A percentile compares a stretch with the other conserved stretches of the same genome.
Conservation (phyloP, 1,140 invertebrate species). For the Drosophila sulfurigaster region DNA sequence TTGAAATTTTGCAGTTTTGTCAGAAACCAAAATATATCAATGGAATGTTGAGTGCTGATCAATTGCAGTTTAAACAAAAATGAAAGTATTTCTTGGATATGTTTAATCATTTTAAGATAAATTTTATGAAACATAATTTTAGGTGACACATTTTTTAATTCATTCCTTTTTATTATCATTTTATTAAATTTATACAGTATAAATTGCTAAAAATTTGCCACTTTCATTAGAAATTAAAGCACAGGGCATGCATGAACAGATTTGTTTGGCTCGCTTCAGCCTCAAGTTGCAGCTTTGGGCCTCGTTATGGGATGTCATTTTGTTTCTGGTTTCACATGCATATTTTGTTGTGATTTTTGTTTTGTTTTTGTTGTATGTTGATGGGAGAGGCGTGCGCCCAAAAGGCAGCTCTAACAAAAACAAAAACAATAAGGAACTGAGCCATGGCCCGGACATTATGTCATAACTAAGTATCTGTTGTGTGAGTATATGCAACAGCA, state of each 20-base stretch:
- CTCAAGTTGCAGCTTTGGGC: neutral
- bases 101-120: too few species aligned
- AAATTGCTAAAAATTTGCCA: neutral
- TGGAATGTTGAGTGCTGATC: too few species aligned
- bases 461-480: conserved; percentile 47
- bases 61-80: too few species aligned
- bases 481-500: conserved; percentile 29
- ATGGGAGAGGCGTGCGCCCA: conserved; percentile 38
- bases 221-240: too few species aligned
- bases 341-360: neutral
- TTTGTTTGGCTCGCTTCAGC: neutral
- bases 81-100: too few species aligned
- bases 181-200: neutral
- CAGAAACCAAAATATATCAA: too few species aligned
- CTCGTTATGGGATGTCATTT: conserved; percentile 19
- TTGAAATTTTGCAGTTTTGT: too few species aligned
- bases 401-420: conserved; percentile 24
- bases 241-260: too few species aligned
- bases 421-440: conserved; percentile 53
- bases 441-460: conserved; percentile 47
- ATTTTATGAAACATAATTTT: too few species aligned
- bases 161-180: too few species aligned
- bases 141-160: too few species aligned
- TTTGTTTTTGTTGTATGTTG: conserved; percentile 24
- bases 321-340: conserved; percentile 26